A percentile compares a stretch with the other conserved stretches of the same genome.
Conservation (phyloP, 2,888 invertebrate genomes). For the Troides helena region DNA sequence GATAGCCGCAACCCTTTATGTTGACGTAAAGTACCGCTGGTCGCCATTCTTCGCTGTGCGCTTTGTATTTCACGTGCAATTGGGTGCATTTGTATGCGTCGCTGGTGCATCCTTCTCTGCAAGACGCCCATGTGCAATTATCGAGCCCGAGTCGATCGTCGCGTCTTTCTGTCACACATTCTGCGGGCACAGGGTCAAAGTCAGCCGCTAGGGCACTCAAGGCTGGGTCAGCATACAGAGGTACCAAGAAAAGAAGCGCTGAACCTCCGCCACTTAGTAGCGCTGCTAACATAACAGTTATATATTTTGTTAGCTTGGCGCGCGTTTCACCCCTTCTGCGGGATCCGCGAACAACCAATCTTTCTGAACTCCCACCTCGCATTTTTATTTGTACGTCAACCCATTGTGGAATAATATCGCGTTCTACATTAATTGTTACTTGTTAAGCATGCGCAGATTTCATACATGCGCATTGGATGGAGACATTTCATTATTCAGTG, state of each 20-base stretch:
- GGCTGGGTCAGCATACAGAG: constrained; percentile 75
- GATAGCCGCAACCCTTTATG: constrained; percentile 92
- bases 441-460: constrained; percentile 54
- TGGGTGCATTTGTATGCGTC: constrained; percentile 86
- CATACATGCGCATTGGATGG: constrained; percentile 36
- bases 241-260: constrained; percentile 73
- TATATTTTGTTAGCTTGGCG: constrained; percentile 68
- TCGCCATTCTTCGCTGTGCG: constrained; percentile 71
- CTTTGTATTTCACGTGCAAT: constrained; percentile 82
- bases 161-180: constrained; percentile 85
- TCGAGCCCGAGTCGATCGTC: constrained; percentile 87
- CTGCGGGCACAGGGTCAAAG: constrained; percentile 86
- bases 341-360: constrained; percentile 65
- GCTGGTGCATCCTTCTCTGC: constrained; percentile 90
- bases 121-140: constrained; percentile 90
- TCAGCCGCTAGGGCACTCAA: constrained; percentile 84
- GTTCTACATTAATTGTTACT: constrained; percentile 41
- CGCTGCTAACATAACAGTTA: constrained; percentile 69
- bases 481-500: not conserved
- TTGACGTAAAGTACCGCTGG: constrained; percentile 86
- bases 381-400: constrained; percentile 72
- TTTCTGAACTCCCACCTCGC: constrained; percentile 74
- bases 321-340: constrained; percentile 66
- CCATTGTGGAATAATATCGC: constrained; percentile 62
- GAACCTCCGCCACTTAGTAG: constrained; percentile 71